Evolutionary conservation across 2,113 vertebrate genomes (phyloP).

Genomic region (Loxodonta africana): DNA sequence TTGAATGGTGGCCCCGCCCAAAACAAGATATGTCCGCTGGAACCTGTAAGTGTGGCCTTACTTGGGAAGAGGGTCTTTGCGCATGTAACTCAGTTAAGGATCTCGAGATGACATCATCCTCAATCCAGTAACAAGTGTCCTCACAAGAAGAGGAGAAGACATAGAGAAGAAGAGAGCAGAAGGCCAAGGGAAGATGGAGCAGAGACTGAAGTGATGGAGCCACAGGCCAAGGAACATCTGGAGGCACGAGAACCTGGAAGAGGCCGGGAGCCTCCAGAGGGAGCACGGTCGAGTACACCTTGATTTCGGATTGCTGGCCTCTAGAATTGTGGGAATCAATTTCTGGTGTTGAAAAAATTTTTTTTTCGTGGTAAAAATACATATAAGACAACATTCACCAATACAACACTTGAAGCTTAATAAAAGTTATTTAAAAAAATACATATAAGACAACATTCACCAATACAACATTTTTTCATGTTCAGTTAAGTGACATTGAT

Average conservation of each 20-base stretch:
- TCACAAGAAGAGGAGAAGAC: background rate
- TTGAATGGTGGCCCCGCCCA: background rate
- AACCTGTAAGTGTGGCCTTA: background rate
- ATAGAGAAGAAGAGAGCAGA: background rate
- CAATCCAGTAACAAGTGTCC: background rate
- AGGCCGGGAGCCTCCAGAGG: background rate
- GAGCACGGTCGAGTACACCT: too few species aligned
- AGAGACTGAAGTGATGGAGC: background rate
- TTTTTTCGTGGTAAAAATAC: too few species aligned
- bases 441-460: too few species aligned
- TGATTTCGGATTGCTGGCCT: too few species aligned
- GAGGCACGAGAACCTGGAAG: background rate
- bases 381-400: too few species aligned
- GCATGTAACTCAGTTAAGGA: background rate
- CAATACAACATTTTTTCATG: too few species aligned
- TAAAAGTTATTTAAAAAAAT: too few species aligned
- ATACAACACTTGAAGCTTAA: too few species aligned
- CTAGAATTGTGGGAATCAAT: too few species aligned
- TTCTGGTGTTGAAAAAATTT: too few species aligned
- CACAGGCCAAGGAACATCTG: background rate
- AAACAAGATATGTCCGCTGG: background rate
- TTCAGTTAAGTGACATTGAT: too few species aligned
- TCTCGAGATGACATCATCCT: background rate
- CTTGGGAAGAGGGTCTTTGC: background rate
- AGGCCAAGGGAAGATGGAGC: background rate